phyloP scores from a whole-genome alignment of 2,797 vertebrate genomes.

The Periophthalmus magnuspinnatus region DNA sequence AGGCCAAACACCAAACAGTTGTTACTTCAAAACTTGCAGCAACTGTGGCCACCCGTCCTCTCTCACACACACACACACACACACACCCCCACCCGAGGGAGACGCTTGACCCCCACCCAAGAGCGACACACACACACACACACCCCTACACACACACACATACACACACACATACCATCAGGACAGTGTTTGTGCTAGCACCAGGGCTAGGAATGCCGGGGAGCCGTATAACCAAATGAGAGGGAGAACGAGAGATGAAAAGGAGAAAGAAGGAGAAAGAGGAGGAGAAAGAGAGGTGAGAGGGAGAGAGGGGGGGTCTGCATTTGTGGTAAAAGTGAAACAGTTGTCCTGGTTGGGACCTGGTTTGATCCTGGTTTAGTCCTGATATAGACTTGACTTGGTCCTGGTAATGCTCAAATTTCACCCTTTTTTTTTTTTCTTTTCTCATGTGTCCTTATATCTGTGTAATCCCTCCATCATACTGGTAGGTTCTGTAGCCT shows the following conservation, averaged over 20 bases:
- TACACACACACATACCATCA: background rate
- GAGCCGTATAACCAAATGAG: background rate
- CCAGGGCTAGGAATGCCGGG: background rate
- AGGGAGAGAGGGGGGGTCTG: too few species aligned
- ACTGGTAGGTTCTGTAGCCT: too few species aligned
- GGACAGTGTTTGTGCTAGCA: constrained; percentile 1
- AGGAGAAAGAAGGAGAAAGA: too few species aligned
- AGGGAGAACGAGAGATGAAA: background rate
- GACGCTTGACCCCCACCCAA: background rate
- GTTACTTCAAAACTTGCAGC: background rate
- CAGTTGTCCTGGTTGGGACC: too few species aligned
- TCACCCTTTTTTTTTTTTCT: too few species aligned
- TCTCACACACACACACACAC: background rate
- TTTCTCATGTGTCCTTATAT: too few species aligned
- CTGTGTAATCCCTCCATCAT: too few species aligned
- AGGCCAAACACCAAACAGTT: background rate
- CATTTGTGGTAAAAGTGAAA: too few species aligned
- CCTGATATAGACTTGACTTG: too few species aligned
- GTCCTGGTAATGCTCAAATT: too few species aligned
- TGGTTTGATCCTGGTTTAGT: too few species aligned
- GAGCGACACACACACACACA: background rate
- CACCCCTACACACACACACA: background rate
- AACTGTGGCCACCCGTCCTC: background rate
- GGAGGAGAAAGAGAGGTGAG: too few species aligned
- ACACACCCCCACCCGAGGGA: background rate